Evolutionary conservation across 2,113 vertebrate species (phyloP).

Genomic region (Ciconia maguari): DNA sequence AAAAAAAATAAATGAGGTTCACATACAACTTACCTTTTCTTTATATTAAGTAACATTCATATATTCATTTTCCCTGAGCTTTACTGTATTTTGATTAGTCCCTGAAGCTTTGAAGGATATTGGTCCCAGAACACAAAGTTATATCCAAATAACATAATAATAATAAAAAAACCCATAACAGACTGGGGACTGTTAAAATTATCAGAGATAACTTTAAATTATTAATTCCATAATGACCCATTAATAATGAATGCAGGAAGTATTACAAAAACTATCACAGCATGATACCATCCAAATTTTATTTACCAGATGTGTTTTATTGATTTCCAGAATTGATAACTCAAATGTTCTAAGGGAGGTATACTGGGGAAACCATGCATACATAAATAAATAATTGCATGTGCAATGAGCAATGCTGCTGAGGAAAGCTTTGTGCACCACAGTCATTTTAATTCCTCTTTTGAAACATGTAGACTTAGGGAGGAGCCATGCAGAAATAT

Average conservation of each 20-base stretch:
- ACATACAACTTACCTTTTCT: background rate
- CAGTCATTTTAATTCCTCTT: background rate
- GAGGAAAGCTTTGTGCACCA: constrained; percentile 25
- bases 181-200: constrained; percentile 62
- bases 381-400: constrained; percentile 72
- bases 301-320: constrained; percentile 72
- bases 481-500: background rate
- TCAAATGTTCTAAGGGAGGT: constrained; percentile 54
- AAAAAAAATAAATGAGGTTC: background rate
- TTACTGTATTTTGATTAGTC: constrained; percentile 3
- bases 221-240: constrained; percentile 75
- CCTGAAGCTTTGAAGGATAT: background rate
- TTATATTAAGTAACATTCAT: background rate
- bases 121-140: background rate
- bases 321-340: constrained; percentile 71
- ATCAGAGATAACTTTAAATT: constrained; percentile 72
- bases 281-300: constrained; percentile 41
- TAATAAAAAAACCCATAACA: background rate
- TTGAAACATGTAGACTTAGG: background rate
- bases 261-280: constrained; percentile 70
- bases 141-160: background rate
- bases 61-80: background rate
- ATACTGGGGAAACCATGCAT: constrained; percentile 38
- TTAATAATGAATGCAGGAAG: constrained; percentile 74
- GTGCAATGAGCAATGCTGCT: constrained; percentile 38